Conservation (phyloP, 2,888 invertebrate genomes). For the Harmothoe impar region DNA sequence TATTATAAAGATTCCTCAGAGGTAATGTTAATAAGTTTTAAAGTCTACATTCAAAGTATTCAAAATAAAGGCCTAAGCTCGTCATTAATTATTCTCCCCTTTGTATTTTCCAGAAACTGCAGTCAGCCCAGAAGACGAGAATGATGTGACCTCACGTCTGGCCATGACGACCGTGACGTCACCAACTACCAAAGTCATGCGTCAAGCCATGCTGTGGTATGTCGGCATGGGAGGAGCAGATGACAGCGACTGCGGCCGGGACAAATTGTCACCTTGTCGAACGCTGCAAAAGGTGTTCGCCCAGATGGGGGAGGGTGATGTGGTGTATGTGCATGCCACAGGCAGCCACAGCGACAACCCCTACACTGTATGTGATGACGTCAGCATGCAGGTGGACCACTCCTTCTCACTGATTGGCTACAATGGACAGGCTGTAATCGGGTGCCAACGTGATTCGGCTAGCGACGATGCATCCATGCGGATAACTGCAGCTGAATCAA, state of each 20-base stretch:
- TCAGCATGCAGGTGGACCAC: conserved; percentile 23
- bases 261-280: conserved; percentile 1
- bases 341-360: not conserved
- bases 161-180: not conserved
- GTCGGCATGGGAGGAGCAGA: conserved; percentile 29
- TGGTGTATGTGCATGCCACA: not conserved
- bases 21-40: too few species aligned
- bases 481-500: not conserved
- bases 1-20: too few species aligned
- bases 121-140: not conserved
- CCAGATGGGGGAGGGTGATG: conserved; percentile 46
- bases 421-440: not conserved
- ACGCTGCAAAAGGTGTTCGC: conserved; percentile 54
- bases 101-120: not conserved
- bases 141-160: not conserved
- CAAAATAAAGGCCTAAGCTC: not conserved
- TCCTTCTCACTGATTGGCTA: conserved; percentile 47
- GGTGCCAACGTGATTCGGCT: not conserved
- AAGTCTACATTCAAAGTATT: too few species aligned
- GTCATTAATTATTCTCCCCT: not conserved
- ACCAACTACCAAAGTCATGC: not conserved
- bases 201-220: not conserved
- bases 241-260: conserved; percentile 40
- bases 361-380: conserved; percentile 45
- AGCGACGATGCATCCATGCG: conserved; percentile 51